Percentiles rank a stretch among this genome's conserved stretches.
phyloP scores from a whole-genome alignment of 2,888 invertebrate genomes.

The Vesta saturnalis region DNA sequence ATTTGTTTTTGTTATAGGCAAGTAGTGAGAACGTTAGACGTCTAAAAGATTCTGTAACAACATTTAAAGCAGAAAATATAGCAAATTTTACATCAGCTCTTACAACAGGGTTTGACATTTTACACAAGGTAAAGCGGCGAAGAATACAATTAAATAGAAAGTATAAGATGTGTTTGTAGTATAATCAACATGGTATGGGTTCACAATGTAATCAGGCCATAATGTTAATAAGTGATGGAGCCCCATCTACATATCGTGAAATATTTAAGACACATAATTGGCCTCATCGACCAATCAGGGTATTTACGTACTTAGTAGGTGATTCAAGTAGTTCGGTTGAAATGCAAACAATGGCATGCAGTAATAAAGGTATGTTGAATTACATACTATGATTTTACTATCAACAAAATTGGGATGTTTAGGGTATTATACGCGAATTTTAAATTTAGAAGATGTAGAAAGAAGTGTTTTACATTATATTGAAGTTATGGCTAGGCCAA shows the following conservation, averaged over 20 bases:
- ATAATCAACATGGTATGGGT: conserved; percentile 85
- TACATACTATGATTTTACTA: background rate
- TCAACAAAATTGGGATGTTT: conserved; percentile 22
- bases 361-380: conserved; percentile 88
- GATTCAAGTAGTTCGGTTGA: conserved; percentile 88
- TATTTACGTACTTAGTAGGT: conserved; percentile 96
- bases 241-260: conserved; percentile 74
- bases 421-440: conserved; percentile 93
- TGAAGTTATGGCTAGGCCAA: conserved; percentile 93
- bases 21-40: conserved; percentile 84
- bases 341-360: conserved; percentile 95
- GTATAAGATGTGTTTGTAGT: conserved; percentile 67
- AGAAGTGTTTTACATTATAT: conserved; percentile 95
- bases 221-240: conserved; percentile 95
- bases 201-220: conserved; percentile 98
- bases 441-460: conserved; percentile 86
- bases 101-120: conserved; percentile 90
- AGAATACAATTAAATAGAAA: background rate
- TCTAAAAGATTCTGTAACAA: conserved; percentile 79
- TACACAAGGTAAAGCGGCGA: conserved; percentile 81
- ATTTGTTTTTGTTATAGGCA: conserved; percentile 69
- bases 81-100: conserved; percentile 94
- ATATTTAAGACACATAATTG: conserved; percentile 84
- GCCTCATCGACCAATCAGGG: conserved; percentile 92
- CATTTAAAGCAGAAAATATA: conserved; percentile 78